phyloP scores from a whole-genome alignment of 2,888 invertebrate species.

The Melieria crassipennis region DNA sequence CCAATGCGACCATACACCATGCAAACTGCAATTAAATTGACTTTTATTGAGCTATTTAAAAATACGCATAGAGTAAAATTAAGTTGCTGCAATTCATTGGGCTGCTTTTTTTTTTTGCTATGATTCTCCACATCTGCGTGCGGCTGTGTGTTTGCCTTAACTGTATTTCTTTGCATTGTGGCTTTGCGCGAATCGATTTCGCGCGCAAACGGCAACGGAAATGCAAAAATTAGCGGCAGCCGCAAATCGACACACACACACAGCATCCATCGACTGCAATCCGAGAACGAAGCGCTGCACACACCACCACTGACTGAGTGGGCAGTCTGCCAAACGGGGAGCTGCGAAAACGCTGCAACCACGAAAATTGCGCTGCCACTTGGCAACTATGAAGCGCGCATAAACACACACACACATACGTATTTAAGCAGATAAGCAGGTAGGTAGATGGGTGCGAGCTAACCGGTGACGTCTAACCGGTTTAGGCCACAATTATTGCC shows the following conservation, averaged over 20 bases:
- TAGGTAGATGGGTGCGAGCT: background rate
- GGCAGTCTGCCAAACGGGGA: slow-evolving; percentile 51
- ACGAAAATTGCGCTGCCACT: background rate
- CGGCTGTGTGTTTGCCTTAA: too few relatives aligned
- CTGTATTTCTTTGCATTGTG: too few relatives aligned
- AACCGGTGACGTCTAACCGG: too few relatives aligned
- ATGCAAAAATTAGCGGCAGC: slow-evolving; percentile 22
- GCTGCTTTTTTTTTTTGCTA: too few relatives aligned
- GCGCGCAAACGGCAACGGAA: slow-evolving; percentile 49
- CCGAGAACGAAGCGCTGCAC: background rate
- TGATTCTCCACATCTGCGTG: too few relatives aligned
- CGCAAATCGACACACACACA: too few relatives aligned
- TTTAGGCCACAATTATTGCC: background rate
- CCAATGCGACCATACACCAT: background rate
- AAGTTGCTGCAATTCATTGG: slow-evolving; percentile 40
- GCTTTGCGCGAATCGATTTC: slow-evolving; percentile 44
- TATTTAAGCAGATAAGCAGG: background rate
- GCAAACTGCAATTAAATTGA: slow-evolving; percentile 47
- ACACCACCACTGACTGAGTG: slow-evolving; percentile 48
- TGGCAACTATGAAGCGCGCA: background rate
- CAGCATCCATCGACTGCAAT: background rate
- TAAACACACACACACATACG: background rate
- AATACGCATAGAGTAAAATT: slow-evolving; percentile 41
- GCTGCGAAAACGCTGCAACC: background rate
- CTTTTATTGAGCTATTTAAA: slow-evolving; percentile 51